These are phyloP conservation scores for Eumacrocentrus americanus DNA, from an alignment of 2,888 invertebrate species.

Conservation along the genomic window DNA sequence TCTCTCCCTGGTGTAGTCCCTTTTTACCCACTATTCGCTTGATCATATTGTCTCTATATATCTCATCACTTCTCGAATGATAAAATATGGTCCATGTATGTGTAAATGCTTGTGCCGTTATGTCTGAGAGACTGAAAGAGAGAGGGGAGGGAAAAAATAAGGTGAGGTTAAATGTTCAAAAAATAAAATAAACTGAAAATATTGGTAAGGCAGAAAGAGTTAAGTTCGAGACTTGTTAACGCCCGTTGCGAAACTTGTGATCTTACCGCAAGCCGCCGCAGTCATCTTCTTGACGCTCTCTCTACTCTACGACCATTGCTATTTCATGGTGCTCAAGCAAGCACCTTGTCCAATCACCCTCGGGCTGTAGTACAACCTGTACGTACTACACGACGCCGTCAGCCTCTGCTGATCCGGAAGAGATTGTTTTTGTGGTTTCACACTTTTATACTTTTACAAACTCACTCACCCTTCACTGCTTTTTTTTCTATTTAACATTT, in stretches of 20 bases:
- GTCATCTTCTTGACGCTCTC: conserved; percentile 11
- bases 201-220: conserved; percentile 15
- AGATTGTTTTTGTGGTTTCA: background rate
- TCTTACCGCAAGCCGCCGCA: conserved; percentile 35
- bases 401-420: background rate
- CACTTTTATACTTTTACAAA: background rate
- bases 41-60: too few species aligned
- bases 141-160: too few species aligned
- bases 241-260: conserved; percentile 40
- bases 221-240: conserved; percentile 38
- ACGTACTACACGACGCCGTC: background rate
- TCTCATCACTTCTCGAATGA: too few species aligned
- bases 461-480: background rate
- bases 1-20: background rate
- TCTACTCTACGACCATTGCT: conserved; percentile 34
- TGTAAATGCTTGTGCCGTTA: too few species aligned
- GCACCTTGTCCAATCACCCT: background rate
- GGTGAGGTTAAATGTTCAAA: conserved; percentile 16
- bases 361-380: background rate
- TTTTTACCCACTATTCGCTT: background rate
- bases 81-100: too few species aligned
- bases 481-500: background rate
- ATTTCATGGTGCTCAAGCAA: conserved; percentile 30
- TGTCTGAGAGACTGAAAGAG: too few species aligned
- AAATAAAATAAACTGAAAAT: background rate